A percentile compares a stretch with the other conserved stretches of the same genome.
These are phyloP conservation scores for Nineta flava DNA, from an alignment of 2,888 invertebrate genomes.

Conservation along the genomic window DNA sequence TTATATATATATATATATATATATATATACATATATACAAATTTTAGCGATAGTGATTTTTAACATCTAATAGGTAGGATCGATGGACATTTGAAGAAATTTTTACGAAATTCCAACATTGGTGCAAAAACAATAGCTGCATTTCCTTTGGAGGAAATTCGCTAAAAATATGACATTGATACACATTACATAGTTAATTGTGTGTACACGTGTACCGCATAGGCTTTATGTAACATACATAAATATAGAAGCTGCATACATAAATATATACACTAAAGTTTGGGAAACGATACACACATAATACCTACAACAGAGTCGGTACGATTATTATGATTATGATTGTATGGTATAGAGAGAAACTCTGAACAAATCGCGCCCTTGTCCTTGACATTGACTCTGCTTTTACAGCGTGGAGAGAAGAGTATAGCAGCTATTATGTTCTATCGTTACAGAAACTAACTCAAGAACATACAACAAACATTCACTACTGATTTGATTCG, in stretches of 20 bases:
- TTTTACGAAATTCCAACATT: no score
- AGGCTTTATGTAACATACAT: not conserved
- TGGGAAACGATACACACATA: not conserved
- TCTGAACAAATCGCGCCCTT: conserved; percentile 2
- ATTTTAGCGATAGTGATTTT: not conserved
- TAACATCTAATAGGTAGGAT: no score
- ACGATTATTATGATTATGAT: not conserved
- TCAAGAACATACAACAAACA: no score
- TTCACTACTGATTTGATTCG: no score
- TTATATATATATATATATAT: conserved; percentile 1
- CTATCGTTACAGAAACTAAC: no score
- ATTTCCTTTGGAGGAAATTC: not conserved
- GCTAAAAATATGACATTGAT: not conserved
- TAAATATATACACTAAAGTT: no score
- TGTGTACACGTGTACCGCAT: not conserved
- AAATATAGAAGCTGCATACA: no score
- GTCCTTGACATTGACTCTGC: conserved; percentile 8
- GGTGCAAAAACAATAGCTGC: no score
- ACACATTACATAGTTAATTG: not conserved
- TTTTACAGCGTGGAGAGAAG: not conserved
- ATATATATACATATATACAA: not conserved
- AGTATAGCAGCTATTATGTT: no score
- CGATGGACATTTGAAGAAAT: no score
- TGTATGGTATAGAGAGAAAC: not conserved
- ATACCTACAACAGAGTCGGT: not conserved